phyloP scores from a whole-genome alignment of 2,888 invertebrate species.

The Sipunculus nudus region DNA sequence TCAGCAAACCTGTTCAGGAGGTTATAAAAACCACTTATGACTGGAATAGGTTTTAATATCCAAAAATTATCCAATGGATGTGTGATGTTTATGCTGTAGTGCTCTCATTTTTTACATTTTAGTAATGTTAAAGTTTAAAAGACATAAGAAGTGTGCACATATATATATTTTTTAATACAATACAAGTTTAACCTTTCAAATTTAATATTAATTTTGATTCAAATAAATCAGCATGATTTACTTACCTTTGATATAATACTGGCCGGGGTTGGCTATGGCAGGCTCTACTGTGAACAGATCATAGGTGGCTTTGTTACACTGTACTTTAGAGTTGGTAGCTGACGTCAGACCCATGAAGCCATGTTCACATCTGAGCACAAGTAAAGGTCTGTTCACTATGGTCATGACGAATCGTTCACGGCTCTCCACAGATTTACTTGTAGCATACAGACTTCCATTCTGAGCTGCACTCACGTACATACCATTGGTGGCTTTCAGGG shows the following conservation, averaged over 20 bases:
- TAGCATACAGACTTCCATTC: slow-evolving; percentile 92
- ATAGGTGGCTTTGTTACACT: slow-evolving; percentile 95
- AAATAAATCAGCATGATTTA: too few relatives aligned
- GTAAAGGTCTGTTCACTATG: slow-evolving; percentile 77
- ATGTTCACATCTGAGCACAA: slow-evolving; percentile 93
- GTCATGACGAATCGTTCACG: slow-evolving; percentile 90
- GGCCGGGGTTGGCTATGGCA: slow-evolving; percentile 86
- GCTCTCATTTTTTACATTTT: too few relatives aligned
- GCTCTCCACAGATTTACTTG: slow-evolving; percentile 82
- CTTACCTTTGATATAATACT: slow-evolving; percentile 89
- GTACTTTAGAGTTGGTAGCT: slow-evolving; percentile 79
- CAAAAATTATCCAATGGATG: too few relatives aligned
- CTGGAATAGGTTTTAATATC: too few relatives aligned
- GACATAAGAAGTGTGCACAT: too few relatives aligned
- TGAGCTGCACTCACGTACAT: slow-evolving; percentile 93
- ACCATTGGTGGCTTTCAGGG: slow-evolving; percentile 92
- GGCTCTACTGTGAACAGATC: slow-evolving; percentile 92
- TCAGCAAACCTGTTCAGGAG: too few relatives aligned
- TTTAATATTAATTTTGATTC: too few relatives aligned
- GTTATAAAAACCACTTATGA: too few relatives aligned
- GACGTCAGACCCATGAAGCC: slow-evolving; percentile 94
- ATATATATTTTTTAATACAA: too few relatives aligned
- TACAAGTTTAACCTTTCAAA: too few relatives aligned
- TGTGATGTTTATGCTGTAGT: too few relatives aligned
- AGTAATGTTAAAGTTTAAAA: too few relatives aligned